Base-by-base conservation (phyloP, 2,888 invertebrate species). In the Drosophila prolongata region DNA sequence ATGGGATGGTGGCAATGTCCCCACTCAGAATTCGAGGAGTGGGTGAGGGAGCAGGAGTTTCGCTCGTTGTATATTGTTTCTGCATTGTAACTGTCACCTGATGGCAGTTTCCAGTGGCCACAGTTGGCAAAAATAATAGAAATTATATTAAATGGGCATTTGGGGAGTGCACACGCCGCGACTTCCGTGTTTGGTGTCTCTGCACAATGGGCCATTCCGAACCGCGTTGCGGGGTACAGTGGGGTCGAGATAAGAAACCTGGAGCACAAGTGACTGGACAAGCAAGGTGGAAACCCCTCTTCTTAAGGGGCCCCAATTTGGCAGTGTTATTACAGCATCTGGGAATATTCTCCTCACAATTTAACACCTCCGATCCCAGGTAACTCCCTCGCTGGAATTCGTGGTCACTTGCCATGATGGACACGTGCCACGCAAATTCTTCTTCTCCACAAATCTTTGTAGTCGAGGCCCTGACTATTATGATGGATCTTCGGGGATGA, bases 71-170 rank as follows among this genome's bases (percentile, higher is more conserved):
- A 81, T 84, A 87, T 80, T 87, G 87, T 87, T 83, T 79, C 79
- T 77, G 87, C 85, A 76, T 84, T 83, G 83, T 83, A 83, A 83
- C 87, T 83, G 83, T 83, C 83, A 83, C 83, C 87, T 81, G 65
- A 81, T 84, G 75, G 81, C 83, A 84, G 84, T 80, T 84, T 77
- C 76, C 84, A 79, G 76, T 65, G 16, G 65, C 53, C 40, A n/a
- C 53, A 77, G 79, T 76, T 80, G 87, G 81, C 76, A 83, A 76
- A 81, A 87, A 87, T 83, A 87, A 81, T 76, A 84, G 87, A 87
- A 83, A 83, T 83, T 87, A 87, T 83, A 87, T 83, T 78, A 83
- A 83, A 87, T 83, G 79, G 81, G 84, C 81, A 87, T 87, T 83
- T 78, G 74, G 85, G 81, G 85, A 87, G 83, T 83, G 79, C 79